Base-by-base conservation (phyloP, 2,888 invertebrate genomes). In the Cistogaster globosa region DNA sequence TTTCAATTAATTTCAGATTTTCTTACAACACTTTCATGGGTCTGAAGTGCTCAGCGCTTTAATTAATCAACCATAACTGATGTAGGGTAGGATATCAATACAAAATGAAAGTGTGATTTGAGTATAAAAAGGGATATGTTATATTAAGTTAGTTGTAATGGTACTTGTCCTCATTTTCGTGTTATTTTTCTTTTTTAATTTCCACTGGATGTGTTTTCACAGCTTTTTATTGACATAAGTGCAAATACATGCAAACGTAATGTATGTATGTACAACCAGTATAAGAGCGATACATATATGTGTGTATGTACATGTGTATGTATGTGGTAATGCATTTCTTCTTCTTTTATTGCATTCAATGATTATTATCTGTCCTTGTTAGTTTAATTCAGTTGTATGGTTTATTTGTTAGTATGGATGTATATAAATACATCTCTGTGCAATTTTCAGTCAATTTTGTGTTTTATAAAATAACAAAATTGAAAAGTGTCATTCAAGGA, bases 141-240 rank as follows among this genome's bases (percentile, higher is more conserved):
- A 63, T 63, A 32, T 32, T 32, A 32, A 69, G 81, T 76, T 62
- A 55, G 75, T 76, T 76, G 65, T 71, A 80, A 80, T 76, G 63
- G 76, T 26, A 84, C 84, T 84, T 84, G 84, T 84, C 84, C 84
- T 84, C 71, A 20, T 84, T 84, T 80, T 80, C 60, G 58, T 80
- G 53, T 71, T 80, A 7, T 32, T 32, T 32, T 32, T 32, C 32
- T 32, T 32, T 75, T 69, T 80, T 80, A 81, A 82, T 75, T 82
- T 82, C 57, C 75, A 82, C 75, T 82, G 69, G 55, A 69, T 69
- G 75, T 63, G n/a, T 75, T 36, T 65, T 57, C 48, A 79, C 38
- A 65, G 55, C 78, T 69, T 16, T 80, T 60, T 60, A 20, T 36
- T 42, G 26, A 32, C 20, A 63, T 1, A 20, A 26, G 55, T 63